phyloP scores from a whole-genome alignment of 2,797 vertebrate species.

The Fringilla coelebs region DNA sequence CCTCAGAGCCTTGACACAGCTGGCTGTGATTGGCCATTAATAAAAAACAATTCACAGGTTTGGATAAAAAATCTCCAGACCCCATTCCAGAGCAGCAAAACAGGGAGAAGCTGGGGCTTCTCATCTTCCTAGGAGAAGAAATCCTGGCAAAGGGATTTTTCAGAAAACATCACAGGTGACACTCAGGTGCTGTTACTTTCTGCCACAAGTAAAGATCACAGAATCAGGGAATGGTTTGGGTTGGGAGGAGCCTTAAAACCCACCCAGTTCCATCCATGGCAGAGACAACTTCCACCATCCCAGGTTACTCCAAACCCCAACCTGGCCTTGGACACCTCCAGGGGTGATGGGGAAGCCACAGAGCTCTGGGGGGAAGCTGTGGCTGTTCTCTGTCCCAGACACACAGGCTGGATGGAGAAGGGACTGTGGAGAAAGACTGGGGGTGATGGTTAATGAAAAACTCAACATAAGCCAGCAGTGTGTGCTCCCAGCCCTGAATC shows the following conservation, averaged over 20 bases:
- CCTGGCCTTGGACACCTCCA: neutral
- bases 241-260: neutral
- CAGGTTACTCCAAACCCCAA: rapidly evolving
- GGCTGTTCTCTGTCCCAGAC: too few species aligned
- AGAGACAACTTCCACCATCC: rapidly evolving
- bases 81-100: too few species aligned
- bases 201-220: rapidly evolving
- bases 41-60: too few species aligned
- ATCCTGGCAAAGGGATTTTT: too few species aligned
- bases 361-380: too few species aligned
- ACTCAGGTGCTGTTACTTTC: neutral
- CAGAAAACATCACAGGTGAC: too few species aligned
- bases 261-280: rapidly evolving
- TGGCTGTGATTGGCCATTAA: too few species aligned
- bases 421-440: neutral
- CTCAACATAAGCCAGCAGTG: neutral
- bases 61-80: too few species aligned
- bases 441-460: neutral
- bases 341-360: neutral
- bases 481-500: neutral
- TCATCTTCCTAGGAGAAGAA: too few species aligned
- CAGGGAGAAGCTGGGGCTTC: too few species aligned
- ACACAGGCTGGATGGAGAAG: neutral
- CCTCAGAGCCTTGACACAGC: too few species aligned
- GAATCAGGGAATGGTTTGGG: neutral